A percentile compares a stretch with the other conserved stretches of the same genome.
Evolutionary conservation across 2,113 vertebrate genomes (phyloP).

Genomic region (Neogobius melanostomus): DNA sequence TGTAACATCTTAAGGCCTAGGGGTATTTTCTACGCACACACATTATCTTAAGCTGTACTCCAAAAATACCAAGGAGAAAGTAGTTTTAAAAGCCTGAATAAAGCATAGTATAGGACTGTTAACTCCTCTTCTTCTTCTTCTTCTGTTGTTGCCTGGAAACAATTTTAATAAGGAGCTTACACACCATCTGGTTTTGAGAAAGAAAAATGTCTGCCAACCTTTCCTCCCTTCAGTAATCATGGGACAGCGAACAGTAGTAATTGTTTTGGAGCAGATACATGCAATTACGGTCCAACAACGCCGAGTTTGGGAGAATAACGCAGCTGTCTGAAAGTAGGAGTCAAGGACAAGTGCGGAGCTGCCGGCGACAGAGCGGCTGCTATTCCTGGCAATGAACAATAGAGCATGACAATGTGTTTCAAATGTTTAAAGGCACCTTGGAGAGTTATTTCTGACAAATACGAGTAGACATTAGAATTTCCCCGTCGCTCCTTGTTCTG

Average conservation of each 20-base stretch:
- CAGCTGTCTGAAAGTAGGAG: not conserved
- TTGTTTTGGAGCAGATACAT: conserved; percentile 2
- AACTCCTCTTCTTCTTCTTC: not conserved
- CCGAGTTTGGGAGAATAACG: not conserved
- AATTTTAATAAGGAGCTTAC: conserved; percentile 22
- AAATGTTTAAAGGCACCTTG: conserved; percentile 4
- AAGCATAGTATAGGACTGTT: not conserved
- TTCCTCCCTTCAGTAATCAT: conserved; percentile 8
- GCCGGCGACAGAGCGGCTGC: not conserved
- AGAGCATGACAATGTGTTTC: not conserved
- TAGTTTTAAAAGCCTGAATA: too few species aligned
- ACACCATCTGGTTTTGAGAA: conserved; percentile 35
- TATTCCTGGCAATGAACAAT: conserved; percentile 3
- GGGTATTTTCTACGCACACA: too few species aligned
- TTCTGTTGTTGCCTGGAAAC: conserved; percentile 58
- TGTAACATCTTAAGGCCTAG: too few species aligned
- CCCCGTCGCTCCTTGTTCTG: not conserved
- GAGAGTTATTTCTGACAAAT: not conserved
- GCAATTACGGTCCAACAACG: conserved; percentile 1
- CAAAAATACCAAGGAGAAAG: too few species aligned
- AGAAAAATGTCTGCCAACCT: conserved; percentile 4
- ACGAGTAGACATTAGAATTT: not conserved
- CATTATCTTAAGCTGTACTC: too few species aligned
- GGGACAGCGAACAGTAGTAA: conserved; percentile 15
- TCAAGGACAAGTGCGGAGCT: conserved; percentile 1